Evolutionary conservation across 2,797 vertebrate genomes (phyloP).

Genomic region (Bradypodion ventrale): DNA sequence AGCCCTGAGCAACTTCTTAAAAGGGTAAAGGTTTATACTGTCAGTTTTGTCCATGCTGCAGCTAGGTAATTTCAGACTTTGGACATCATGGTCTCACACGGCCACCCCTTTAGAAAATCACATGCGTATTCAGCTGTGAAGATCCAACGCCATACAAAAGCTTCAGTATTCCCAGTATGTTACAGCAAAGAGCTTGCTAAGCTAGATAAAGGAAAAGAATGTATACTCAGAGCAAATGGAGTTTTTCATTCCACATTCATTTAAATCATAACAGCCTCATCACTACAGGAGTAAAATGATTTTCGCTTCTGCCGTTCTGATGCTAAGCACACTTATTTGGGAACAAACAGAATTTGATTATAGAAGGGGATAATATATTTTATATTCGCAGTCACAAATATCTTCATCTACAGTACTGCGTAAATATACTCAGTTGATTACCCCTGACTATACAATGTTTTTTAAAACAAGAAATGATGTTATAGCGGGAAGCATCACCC

Average conservation of each 20-base stretch:
- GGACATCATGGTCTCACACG: not conserved
- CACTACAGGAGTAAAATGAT: not conserved
- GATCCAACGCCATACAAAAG: not conserved
- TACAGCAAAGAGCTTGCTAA: too few species aligned
- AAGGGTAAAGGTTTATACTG: slow-evolving; percentile 56
- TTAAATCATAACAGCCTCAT: not conserved
- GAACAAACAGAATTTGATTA: not conserved
- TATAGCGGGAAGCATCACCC: not conserved
- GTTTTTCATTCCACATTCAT: not conserved
- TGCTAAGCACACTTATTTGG: not conserved
- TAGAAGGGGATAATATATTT: not conserved
- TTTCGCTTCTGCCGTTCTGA: not conserved
- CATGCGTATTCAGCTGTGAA: not conserved
- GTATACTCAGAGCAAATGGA: too few species aligned
- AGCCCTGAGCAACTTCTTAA: slow-evolving; percentile 57
- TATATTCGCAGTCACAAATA: not conserved
- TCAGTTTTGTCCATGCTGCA: slow-evolving; percentile 40
- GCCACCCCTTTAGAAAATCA: not conserved
- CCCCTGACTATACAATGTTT: not conserved
- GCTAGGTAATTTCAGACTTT: not conserved
- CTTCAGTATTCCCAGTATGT: not conserved
- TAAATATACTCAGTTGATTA: not conserved
- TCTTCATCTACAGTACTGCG: not conserved
- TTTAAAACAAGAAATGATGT: not conserved
- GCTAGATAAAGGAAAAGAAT: too few species aligned